Percentiles rank a stretch among this genome's conserved stretches.
phyloP scores from a whole-genome alignment of 2,797 vertebrate genomes.

The Pteropus rufus region DNA sequence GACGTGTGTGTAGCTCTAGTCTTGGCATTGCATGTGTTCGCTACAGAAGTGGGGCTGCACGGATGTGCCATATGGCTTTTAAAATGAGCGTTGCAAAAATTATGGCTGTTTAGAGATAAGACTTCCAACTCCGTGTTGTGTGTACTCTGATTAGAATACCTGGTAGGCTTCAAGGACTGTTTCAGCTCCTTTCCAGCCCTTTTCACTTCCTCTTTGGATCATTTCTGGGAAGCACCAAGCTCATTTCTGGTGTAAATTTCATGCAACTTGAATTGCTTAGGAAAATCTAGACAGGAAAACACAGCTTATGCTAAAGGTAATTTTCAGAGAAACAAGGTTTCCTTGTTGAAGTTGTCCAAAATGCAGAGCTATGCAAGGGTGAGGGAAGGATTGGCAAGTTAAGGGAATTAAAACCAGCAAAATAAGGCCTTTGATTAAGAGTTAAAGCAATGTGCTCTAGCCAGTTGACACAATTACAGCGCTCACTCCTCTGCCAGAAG shows the following conservation, averaged over 20 bases:
- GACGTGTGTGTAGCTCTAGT: background rate
- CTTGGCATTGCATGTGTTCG: rapidly evolving
- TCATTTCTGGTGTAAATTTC: conserved; percentile 42
- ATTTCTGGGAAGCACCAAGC: background rate
- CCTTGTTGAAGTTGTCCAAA: conserved; percentile 41
- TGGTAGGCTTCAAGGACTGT: background rate
- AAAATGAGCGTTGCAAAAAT: conserved; percentile 63
- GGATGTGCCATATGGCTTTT: conserved; percentile 46
- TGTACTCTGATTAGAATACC: conserved; percentile 55
- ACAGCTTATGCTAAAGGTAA: conserved; percentile 19
- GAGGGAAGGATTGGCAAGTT: conserved; percentile 24
- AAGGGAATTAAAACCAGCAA: conserved; percentile 52
- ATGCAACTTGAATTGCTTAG: conserved; percentile 34
- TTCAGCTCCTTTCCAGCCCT: background rate
- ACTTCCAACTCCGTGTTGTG: background rate
- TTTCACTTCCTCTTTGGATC: conserved; percentile 24
- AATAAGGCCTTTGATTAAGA: conserved; percentile 29
- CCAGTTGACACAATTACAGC: background rate
- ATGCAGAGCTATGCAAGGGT: background rate
- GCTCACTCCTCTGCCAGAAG: conserved; percentile 26
- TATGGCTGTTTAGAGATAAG: conserved; percentile 49
- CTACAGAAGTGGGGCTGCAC: conserved; percentile 1
- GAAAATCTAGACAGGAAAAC: conserved; percentile 53
- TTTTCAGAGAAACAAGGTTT: conserved; percentile 50
- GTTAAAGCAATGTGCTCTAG: background rate